phyloP scores from a whole-genome alignment of 2,888 invertebrate species.

The Balanococcus diminutus region DNA sequence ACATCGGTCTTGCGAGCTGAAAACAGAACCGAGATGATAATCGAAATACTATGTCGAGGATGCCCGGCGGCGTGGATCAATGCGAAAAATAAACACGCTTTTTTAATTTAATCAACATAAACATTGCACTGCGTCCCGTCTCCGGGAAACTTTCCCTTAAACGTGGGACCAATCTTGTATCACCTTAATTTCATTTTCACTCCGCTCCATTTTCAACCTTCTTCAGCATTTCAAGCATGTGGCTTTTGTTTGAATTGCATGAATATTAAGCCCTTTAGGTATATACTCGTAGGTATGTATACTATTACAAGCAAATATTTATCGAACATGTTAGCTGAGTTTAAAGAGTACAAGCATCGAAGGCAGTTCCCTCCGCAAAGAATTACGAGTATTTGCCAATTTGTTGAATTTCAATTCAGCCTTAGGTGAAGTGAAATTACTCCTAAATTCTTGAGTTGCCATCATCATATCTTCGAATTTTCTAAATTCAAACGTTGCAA shows the following conservation, averaged over 20 bases:
- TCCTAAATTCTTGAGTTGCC: background rate
- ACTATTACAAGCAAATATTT: background rate
- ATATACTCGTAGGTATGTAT: background rate
- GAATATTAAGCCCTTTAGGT: background rate
- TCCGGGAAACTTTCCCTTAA: background rate
- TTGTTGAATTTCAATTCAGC: background rate
- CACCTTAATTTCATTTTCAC: background rate
- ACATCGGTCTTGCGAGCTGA: background rate
- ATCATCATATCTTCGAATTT: no score
- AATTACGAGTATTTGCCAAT: background rate
- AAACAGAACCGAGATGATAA: constrained; percentile 4
- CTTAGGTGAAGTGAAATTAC: background rate
- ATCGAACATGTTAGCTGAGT: background rate
- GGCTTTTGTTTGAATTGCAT: background rate
- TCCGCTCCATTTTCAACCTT: background rate
- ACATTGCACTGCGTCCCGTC: background rate
- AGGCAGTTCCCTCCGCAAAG: no score
- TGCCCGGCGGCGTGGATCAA: background rate
- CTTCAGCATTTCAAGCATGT: background rate
- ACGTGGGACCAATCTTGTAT: background rate
- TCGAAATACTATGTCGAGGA: background rate
- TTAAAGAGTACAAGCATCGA: background rate
- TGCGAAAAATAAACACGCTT: background rate
- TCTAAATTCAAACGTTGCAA: no score
- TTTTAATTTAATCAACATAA: background rate